Conservation (phyloP, 2,113 vertebrate genomes). For the Tachuris rubrigastra region DNA sequence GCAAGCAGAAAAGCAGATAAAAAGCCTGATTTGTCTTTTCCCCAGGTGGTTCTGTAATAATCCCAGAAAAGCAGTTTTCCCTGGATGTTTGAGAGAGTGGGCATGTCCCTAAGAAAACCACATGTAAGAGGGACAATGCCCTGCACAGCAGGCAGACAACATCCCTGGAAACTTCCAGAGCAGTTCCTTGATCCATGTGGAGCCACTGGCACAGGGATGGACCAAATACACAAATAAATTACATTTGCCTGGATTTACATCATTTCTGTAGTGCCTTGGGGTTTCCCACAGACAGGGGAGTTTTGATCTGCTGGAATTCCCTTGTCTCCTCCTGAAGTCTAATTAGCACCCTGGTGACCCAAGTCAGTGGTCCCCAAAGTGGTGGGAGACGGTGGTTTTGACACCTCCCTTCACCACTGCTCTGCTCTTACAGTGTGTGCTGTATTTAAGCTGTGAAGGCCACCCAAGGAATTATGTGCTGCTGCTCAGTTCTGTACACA, state of each 20-base stretch:
- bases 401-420: not conserved
- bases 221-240: not conserved
- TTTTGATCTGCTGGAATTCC: not conserved
- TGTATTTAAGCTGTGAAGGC: not conserved
- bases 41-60: not conserved
- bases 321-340: not conserved
- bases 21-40: slow-evolving; percentile 39
- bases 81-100: not conserved
- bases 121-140: not conserved
- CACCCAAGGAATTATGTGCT: not conserved
- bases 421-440: not conserved
- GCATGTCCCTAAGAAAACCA: not conserved
- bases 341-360: not conserved
- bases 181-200: not conserved
- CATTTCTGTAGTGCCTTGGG: not conserved
- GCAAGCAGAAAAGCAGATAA: slow-evolving; percentile 41
- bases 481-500: not conserved
- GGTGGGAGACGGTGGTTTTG: not conserved
- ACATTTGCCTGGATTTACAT: not conserved
- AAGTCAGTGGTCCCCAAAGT: not conserved
- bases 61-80: slow-evolving; percentile 4
- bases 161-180: not conserved
- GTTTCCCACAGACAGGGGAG: not conserved
- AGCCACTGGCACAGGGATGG: not conserved
- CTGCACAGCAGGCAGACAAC: not conserved